Base-by-base conservation (phyloP, 1,140 invertebrate genomes). In the Artemia franciscana region DNA sequence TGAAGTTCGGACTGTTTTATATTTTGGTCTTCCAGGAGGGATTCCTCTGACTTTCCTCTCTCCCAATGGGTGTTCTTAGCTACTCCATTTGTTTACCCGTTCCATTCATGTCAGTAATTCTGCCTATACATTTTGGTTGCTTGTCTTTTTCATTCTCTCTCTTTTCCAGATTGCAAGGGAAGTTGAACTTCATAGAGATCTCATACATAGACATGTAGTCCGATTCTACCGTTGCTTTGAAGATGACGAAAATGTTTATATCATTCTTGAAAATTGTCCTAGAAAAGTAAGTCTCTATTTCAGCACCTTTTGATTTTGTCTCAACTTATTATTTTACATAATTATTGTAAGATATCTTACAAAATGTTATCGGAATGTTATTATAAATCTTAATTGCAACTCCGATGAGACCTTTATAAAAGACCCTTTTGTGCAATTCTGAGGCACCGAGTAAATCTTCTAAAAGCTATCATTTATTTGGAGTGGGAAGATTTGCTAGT, bases 181-280 rank as follows among this genome's bases (percentile, higher is more conserved):
- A 70, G 81, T 83, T 59, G 74, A 74, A 57, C 79, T 83, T 65
- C 81, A 83, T 67, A 69, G 75, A 59, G 71, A 73, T 60, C 67
- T 84, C 4, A 68, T 69, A 5, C 80, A 84, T 67, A 73, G 74
- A 59, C 75, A 82, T 69, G 74, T 83, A 59, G 81, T 83, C n/a
- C 74, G 76, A 60, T 81, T 83, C 69, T 73, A 78, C 59, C 73
- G 73, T 21, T 80, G 75, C 69, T 84, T 83, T 71, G 79, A 82
- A 69, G 82, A 84, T 69, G 69, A 75, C 21, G 73, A 78, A 24
- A 80, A 82, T 71, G 78, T 84, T 5, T 84, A 83, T 70, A 80
- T 83, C 63, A 70, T 83, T 12, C 69, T 83, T 28, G 82, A 83
- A 68, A 70, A 82, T 39, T 84, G 81, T 69, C 70, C 77, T 24